Conservation (phyloP, 30 jellyfish, hydroid and myxozoan genomes). For the Turritopsis rubra region DNA sequence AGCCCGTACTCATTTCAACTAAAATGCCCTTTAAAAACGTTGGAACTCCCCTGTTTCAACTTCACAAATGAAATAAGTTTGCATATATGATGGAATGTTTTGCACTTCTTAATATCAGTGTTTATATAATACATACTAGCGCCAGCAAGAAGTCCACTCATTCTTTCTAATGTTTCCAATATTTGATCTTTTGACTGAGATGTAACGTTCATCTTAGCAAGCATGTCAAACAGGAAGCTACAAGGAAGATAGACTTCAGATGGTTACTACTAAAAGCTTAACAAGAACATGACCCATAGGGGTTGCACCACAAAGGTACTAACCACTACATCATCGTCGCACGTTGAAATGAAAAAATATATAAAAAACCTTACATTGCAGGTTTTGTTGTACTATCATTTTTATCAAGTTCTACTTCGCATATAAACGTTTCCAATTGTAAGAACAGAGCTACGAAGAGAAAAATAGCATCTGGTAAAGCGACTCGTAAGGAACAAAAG, state of each 20-base stretch:
- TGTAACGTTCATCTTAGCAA: conserved; percentile 11
- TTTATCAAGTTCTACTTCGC: conserved; percentile 8
- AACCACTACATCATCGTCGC: too few species aligned
- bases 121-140: conserved; percentile 28
- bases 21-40: too few species aligned
- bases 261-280: too few species aligned
- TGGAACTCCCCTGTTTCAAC: too few species aligned
- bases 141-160: conserved; percentile 30
- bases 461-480: too few species aligned
- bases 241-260: background rate
- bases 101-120: too few species aligned
- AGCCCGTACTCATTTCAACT: too few species aligned
- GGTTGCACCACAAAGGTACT: too few species aligned
- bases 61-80: too few species aligned
- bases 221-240: conserved; percentile 31
- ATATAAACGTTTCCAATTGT: conserved; percentile 41
- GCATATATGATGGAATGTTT: background rate
- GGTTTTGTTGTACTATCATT: conserved; percentile 28
- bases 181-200: conserved; percentile 30
- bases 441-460: conserved; percentile 40
- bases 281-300: too few species aligned
- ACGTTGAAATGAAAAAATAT: background rate
- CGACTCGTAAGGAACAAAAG: too few species aligned
- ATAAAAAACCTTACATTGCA: conserved; percentile 17
- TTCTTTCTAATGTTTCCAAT: conserved; percentile 23